These are phyloP conservation scores for Microhierax caerulescens DNA, from an alignment of 2,797 vertebrate species.

Conservation along the genomic window DNA sequence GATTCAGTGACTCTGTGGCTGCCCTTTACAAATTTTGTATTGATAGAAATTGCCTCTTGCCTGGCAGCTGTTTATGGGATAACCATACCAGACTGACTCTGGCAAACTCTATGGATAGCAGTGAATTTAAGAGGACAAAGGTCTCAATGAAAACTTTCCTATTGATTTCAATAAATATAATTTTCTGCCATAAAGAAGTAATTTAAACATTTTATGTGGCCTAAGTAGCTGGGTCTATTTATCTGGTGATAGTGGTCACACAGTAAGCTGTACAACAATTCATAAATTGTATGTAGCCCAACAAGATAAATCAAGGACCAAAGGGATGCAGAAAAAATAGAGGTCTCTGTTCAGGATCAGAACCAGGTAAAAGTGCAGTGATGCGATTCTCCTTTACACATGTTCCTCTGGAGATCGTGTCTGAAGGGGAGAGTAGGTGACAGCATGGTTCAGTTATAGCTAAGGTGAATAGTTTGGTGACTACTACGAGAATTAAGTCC, in stretches of 20 bases:
- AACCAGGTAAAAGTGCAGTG: not conserved
- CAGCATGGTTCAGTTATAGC: not conserved
- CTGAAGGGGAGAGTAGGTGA: not conserved
- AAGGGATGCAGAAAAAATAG: not conserved
- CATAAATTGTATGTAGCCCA: not conserved
- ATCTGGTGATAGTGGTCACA: not conserved
- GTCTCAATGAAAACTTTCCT: not conserved
- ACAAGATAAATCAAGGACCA: not conserved
- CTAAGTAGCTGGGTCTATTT: not conserved
- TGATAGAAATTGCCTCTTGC: not conserved
- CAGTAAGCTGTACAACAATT: not conserved
- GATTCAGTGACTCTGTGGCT: not conserved
- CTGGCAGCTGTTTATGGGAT: not conserved
- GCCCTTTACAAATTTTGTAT: not conserved
- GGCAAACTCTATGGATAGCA: not conserved
- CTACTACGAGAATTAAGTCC: not conserved
- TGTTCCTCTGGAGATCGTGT: not conserved
- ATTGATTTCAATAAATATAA: not conserved
- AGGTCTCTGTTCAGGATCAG: not conserved
- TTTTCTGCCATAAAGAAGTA: slow-evolving; percentile 8
- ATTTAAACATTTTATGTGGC: not conserved
- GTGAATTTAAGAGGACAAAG: not conserved
- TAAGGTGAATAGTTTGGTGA: not conserved
- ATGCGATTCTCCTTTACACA: not conserved
- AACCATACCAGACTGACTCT: not conserved